These are phyloP conservation scores for Asobara japonica DNA, from an alignment of 1,140 invertebrate species.

Conservation along the genomic window DNA sequence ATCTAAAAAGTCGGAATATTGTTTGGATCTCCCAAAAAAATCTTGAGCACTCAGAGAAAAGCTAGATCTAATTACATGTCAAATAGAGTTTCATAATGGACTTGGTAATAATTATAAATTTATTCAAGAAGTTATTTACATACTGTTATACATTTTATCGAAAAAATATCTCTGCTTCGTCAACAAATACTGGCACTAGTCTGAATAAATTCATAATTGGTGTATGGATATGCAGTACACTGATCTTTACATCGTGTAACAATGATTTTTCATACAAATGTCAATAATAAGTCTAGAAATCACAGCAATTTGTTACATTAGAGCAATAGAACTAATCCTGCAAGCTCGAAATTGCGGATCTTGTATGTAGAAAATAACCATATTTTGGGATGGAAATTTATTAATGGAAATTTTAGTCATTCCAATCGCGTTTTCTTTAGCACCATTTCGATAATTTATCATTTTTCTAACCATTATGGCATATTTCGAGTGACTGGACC, in stretches of 20 bases:
- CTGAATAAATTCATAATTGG: not conserved
- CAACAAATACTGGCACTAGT: not conserved
- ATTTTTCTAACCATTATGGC: no score
- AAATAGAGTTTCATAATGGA: not conserved
- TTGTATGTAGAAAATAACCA: not conserved
- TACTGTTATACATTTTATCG: not conserved
- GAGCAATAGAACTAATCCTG: not conserved
- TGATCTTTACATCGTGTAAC: not conserved
- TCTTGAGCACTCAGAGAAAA: not conserved
- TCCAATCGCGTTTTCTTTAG: no score
- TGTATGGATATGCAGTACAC: not conserved
- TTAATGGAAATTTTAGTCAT: no score
- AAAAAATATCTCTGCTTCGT: not conserved
- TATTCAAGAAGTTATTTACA: not conserved
- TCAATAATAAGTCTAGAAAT: not conserved
- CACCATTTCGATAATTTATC: no score
- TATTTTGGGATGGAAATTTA: no score
- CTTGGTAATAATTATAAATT: not conserved
- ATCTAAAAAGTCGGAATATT: no score
- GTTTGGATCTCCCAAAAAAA: no score
- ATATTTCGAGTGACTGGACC: no score
- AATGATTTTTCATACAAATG: not conserved
- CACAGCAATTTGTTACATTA: constrained; percentile 6
- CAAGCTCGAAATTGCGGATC: not conserved
- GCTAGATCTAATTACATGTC: not conserved